Conservation (phyloP, 1,140 invertebrate species). For the Eupristina koningsbergeri region DNA sequence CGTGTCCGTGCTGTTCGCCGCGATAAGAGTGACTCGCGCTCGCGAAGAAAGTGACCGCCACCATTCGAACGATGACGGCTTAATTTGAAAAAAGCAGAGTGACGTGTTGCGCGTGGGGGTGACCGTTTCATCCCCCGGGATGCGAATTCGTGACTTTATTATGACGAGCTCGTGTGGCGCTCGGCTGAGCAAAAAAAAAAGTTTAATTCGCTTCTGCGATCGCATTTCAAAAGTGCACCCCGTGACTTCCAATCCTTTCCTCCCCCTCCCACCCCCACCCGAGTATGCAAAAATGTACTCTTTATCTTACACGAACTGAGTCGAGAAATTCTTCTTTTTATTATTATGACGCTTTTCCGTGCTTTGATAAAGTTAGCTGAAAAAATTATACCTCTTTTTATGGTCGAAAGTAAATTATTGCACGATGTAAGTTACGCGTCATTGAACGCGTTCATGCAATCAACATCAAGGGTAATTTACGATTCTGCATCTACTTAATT, state of each 20-base stretch:
- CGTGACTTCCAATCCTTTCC: too few species aligned
- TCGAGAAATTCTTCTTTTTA: constrained; percentile 18
- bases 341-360: not conserved
- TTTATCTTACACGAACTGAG: not conserved
- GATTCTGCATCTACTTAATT: not conserved
- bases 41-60: not conserved
- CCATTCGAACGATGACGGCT: constrained; percentile 6
- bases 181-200: constrained; percentile 35
- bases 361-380: constrained; percentile 24
- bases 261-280: too few species aligned
- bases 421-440: not conserved
- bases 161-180: not conserved
- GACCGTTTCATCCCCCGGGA: constrained; percentile 7
- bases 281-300: constrained; percentile 6
- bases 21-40: constrained; percentile 32
- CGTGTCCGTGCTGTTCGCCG: constrained; percentile 41
- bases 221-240: not conserved
- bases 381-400: constrained; percentile 19
- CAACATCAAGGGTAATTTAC: constrained; percentile 29
- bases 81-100: not conserved
- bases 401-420: constrained; percentile 17
- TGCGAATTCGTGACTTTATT: constrained; percentile 40
- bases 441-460: constrained; percentile 15
- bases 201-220: constrained; percentile 26
- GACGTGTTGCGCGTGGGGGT: not conserved